Base-by-base conservation (phyloP, 2,888 invertebrate genomes). In the Lithodes maja region DNA sequence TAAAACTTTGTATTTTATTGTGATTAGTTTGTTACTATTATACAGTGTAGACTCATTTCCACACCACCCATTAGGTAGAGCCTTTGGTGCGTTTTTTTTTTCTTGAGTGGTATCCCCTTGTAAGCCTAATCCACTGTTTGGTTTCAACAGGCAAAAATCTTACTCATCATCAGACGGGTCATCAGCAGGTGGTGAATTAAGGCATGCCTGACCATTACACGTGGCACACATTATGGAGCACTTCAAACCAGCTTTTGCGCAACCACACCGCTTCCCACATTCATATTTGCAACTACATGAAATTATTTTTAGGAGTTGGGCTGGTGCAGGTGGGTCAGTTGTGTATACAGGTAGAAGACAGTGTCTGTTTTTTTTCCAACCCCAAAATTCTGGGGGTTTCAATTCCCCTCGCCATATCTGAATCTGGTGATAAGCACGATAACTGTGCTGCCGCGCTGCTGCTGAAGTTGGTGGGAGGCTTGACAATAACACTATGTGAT, bases 401-500 rank as follows among this genome's bases (percentile, higher is more conserved):
- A 49, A 33, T 77, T 50, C 50, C 77, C 50, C 77, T 77, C 77
- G 12, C 75, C 49, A 17, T 75, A 17, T 49, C 75, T 61, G 61
- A 80, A 93, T 92, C 92, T 93, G 93, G 84, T 92, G 91, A 83
- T 92, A 93, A 9, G 92, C 92, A 50, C 92, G 92, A 85, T 92
- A 92, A 55, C 92, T 90, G 92, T 93, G 93, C 92, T 93, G 92
- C 80, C 89, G 74, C 12, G 92, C 92, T 88, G 93, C 92, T 81
- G 92, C 92, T 93, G 92, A 33, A 33, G 33, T 33, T 92, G 93
- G 93, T 92, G 93, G 93, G 93, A 93, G 92, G 91, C 82, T 92
- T 92, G 93, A 93, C 79, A 93, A 12, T 17, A 87, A 92, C 84
- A 93, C 93, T 92, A 93, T 91, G 81, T 50, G 78, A 90, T 91